Conservation (phyloP, 2,113 vertebrate genomes). For the Oenanthe oenanthe region DNA sequence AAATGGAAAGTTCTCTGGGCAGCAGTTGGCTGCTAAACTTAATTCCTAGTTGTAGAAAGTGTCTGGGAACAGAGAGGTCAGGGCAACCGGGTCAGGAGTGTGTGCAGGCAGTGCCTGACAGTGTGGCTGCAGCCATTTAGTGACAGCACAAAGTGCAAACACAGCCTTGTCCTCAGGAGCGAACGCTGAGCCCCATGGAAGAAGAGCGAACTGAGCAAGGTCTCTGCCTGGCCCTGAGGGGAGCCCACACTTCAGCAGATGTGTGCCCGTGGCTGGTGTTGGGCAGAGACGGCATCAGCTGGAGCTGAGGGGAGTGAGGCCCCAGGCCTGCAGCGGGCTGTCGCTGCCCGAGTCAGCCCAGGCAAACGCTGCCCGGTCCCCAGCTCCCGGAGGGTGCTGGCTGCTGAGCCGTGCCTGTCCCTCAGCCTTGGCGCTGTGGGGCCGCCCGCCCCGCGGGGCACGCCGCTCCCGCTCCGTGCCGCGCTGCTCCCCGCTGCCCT, state of each 20-base stretch:
- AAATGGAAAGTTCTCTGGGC: background rate
- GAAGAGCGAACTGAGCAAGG: background rate
- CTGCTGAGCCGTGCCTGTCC: background rate
- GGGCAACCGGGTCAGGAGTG: fast-evolving
- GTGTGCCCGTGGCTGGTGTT: fast-evolving
- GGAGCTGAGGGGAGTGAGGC: fast-evolving
- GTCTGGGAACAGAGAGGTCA: background rate
- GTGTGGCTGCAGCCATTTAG: fast-evolving
- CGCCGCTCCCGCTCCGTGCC: background rate
- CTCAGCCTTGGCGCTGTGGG: background rate
- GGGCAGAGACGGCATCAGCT: background rate
- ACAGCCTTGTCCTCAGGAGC: background rate
- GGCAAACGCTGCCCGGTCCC: background rate
- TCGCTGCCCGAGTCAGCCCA: fast-evolving
- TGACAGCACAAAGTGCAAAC: too few species aligned
- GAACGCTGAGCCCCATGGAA: background rate
- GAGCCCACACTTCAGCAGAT: fast-evolving
- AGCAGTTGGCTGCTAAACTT: background rate
- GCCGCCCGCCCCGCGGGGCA: background rate
- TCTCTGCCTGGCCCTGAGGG: fast-evolving
- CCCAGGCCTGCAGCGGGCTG: background rate
- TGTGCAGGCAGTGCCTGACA: fast-evolving
- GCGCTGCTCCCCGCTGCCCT: background rate
- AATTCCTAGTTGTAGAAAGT: background rate
- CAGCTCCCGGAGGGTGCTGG: background rate